Evolutionary conservation across 2,888 invertebrate species (phyloP), one percentile per base, ranked within the genome.

Genomic region (Latheticus oryzae): DNA sequence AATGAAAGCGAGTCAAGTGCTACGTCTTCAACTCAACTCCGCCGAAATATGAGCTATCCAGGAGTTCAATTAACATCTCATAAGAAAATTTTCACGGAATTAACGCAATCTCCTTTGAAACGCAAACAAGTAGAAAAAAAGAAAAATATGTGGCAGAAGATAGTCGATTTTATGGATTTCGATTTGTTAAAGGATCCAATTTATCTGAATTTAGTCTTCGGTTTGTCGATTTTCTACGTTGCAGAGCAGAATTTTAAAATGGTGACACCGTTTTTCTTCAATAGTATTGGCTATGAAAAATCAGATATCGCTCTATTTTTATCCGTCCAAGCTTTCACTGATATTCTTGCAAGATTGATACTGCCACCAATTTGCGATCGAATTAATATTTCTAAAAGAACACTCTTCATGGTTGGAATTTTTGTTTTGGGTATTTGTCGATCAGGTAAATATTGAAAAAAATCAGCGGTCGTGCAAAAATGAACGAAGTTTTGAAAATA

Each of bases 351-450:
- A 13, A 83, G 90, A 60, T 80, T 90, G 65, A 82, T 88, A 23
- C 76, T 91, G 65, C 90, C 90, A 16, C 88, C 89, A 8, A 83
- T 91, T 66, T 90, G 89, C 71, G 90, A 90, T 74, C 82, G 85
- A 56, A 64, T 81, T 9, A 72, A 71, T 30, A 84, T 89, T 63
- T 85, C 85, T 11, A 90, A 89, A 77, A 85, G 90, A 70, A 84
- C 85, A 69, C 82, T 90, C 21, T 90, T 91, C 73, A 85, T 89
- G 75, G 68, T 85, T n/a, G 88, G 87, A 3, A 85, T 87, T 7
- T 84, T 90, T 70, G 83, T 88, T 71, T 83, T 90, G 69, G 90
- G 87, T 40, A 83, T 85, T 42, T 87, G 88, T 11, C 81, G 90
- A 78, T 89, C 90, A 70, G 86, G 90, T 91, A 75, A 85, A 84